These are phyloP conservation scores for Chrysogorgia sp. DNA, from an alignment of 92 coral and sea anemone species.

Conservation along the genomic window DNA sequence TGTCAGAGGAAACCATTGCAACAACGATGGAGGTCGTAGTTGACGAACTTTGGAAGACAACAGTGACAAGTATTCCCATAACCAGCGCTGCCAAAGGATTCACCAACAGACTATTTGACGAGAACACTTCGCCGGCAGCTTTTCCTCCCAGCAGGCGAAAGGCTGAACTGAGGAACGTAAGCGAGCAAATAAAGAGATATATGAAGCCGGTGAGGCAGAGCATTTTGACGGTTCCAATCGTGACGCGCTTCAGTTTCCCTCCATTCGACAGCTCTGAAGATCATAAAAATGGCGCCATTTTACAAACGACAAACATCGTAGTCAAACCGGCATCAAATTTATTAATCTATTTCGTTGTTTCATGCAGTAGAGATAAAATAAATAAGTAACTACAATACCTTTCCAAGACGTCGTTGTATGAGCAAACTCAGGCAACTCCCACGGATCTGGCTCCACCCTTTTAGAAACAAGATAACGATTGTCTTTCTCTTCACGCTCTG, in stretches of 20 bases:
- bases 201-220: conserved; percentile 48
- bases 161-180: conserved; percentile 59
- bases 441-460: conserved; percentile 27
- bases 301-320: background rate
- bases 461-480: background rate
- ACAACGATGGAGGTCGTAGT: conserved; percentile 47
- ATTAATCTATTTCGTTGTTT: background rate
- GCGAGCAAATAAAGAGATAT: conserved; percentile 64
- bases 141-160: conserved; percentile 65
- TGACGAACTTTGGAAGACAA: conserved; percentile 46
- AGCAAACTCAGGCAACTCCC: conserved; percentile 46
- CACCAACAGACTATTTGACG: conserved; percentile 36
- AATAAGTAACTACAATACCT: conserved; percentile 23
- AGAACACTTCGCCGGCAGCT: conserved; percentile 63
- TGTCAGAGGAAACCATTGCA: conserved; percentile 46
- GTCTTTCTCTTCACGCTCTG: background rate
- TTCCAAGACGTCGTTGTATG: conserved; percentile 28
- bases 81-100: conserved; percentile 63
- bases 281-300: conserved; percentile 22
- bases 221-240: conserved; percentile 24
- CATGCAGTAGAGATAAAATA: background rate
- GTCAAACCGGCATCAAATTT: background rate
- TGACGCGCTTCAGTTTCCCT: conserved; percentile 40
- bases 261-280: conserved; percentile 32
- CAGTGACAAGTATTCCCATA: conserved; percentile 63